Base-by-base conservation (phyloP, 2,797 vertebrate species). In the Aulostomus chinensis region DNA sequence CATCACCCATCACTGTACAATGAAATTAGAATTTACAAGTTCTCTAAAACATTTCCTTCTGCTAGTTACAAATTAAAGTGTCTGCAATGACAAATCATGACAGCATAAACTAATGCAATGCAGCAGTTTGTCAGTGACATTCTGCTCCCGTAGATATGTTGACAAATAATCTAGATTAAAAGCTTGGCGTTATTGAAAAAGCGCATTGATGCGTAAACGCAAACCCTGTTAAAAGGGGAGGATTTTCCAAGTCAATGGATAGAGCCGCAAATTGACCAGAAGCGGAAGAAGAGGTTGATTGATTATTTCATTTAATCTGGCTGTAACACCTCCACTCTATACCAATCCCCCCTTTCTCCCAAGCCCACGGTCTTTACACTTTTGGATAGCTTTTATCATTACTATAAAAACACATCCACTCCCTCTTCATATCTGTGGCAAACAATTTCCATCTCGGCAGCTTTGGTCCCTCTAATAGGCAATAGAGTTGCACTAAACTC, bases 281-380 rank as follows among this genome's bases (percentile, higher is more conserved):
- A 41, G 29, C 54, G 56, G 57, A 76, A 56, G 69, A 59, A 18
- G 65, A 70, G 36, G 35, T 41, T 80, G 73, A 88, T 84, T 76
- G 71, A 86, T 85, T 77, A 82, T 76, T 73, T 83, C 39, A 53
- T 68, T 80, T 81, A 76, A 76, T 72, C 52, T 43, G 14, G 21
- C 49, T 46, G 64, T 58, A 75, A 66, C 65, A 68, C 79, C 78
- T 72, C 63, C 53, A 30, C 68, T n/a, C n/a, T n/a, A n/a, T n/a
- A n/a, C n/a, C n/a, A n/a, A n/a, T n/a, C 47, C 40, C 68, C 66
- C 64, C 55, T 31, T 40, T 32, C 46, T 53, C 65, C 37, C 48
- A 37, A 49, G 43, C 37, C 36, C n/a, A n/a, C n/a, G n/a, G n/a
- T n/a, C n/a, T n/a, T 63, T 46, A 62, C 52, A 52, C 61, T 52